Evolutionary conservation across 2,113 vertebrate genomes (phyloP).

Genomic region (Acinonyx jubatus): DNA sequence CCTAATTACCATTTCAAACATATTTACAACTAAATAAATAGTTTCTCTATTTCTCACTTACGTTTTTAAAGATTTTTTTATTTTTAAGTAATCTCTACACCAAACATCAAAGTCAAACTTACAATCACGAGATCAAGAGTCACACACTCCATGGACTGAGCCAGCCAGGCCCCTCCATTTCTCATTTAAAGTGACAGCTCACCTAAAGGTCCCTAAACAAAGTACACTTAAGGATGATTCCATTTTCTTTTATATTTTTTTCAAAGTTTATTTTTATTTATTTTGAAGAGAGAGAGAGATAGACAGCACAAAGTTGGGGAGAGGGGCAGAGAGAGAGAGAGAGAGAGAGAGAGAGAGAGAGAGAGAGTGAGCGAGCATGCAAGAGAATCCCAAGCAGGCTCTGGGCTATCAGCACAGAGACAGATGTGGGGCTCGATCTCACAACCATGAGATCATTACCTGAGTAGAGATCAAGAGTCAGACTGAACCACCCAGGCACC

Average conservation of each 20-base stretch:
- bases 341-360: too few species aligned
- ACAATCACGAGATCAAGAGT: not conserved
- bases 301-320: too few species aligned
- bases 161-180: not conserved
- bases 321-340: too few species aligned
- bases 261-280: too few species aligned
- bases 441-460: too few species aligned
- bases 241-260: not conserved
- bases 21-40: not conserved
- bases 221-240: not conserved
- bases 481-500: too few species aligned
- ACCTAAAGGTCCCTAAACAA: not conserved
- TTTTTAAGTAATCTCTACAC: not conserved
- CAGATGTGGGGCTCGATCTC: too few species aligned
- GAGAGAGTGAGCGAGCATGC: rapidly evolving
- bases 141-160: not conserved
- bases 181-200: not conserved
- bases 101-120: not conserved
- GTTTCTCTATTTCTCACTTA: not conserved
- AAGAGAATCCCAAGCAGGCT: too few species aligned
- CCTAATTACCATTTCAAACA: not conserved
- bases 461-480: too few species aligned
- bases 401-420: too few species aligned
- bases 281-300: too few species aligned
- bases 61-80: not conserved